Evolutionary conservation across 1,140 invertebrate species (phyloP).

Genomic region (Aphis gossypii): DNA sequence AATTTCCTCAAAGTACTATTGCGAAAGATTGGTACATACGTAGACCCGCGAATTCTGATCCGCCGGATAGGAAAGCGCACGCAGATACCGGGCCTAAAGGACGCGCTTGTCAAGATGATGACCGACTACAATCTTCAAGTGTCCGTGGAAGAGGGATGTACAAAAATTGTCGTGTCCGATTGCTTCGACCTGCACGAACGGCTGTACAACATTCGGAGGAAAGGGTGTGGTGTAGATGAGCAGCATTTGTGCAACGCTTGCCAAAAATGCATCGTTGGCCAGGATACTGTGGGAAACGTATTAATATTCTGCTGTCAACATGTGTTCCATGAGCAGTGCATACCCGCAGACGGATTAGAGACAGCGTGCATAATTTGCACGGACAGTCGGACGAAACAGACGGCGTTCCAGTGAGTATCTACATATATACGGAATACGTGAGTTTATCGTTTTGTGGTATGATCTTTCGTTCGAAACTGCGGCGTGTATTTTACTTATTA

Average conservation of each 20-base stretch:
- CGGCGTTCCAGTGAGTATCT: background rate
- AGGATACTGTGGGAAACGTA: constrained; percentile 63
- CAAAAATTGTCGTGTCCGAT: constrained; percentile 85
- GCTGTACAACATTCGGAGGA: constrained; percentile 78
- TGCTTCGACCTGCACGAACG: constrained; percentile 89
- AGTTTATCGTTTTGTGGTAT: background rate
- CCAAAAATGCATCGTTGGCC: constrained; percentile 40
- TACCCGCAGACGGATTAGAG: constrained; percentile 65
- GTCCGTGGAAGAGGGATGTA: constrained; percentile 87
- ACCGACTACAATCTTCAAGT: constrained; percentile 90
- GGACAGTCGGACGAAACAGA: constrained; percentile 39
- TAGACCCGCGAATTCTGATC: constrained; percentile 88
- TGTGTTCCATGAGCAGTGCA: constrained; percentile 86
- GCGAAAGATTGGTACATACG: constrained; percentile 85
- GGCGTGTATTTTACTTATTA: background rate
- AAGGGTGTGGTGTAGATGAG: constrained; percentile 76
- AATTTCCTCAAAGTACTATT: constrained; percentile 80
- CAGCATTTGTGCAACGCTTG: constrained; percentile 60
- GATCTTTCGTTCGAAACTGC: background rate
- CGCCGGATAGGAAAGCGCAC: constrained; percentile 82
- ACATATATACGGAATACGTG: background rate
- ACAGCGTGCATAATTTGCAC: constrained; percentile 40
- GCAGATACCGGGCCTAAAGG: constrained; percentile 87
- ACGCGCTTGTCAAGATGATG: constrained; percentile 93
- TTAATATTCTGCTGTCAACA: constrained; percentile 89